Evolutionary conservation across 1,140 invertebrate species (phyloP), one percentile per base, ranked within the genome.

Genomic region (Tetraneura akinire): DNA sequence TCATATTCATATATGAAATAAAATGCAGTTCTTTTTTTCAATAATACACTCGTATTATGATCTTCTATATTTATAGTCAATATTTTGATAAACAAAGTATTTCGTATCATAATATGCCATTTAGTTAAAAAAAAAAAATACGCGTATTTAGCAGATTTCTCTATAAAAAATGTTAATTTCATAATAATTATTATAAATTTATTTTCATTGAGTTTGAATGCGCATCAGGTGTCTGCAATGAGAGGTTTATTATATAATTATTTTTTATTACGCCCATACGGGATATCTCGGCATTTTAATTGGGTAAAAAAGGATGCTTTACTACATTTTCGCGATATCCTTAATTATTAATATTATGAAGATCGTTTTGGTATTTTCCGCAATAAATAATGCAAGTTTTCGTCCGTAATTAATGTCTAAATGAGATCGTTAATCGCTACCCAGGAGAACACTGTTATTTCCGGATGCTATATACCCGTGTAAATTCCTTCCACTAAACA

Each of bases 301-400:
- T 78, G 74, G 74, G 53, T 26, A 37, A 78, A n/a, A 78, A 78
- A 42, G 42, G 74, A 78, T 45, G 37, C 74, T 45, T 37, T 60
- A 78, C 32, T 45, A 57, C 13, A 42, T 78, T 78, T 60, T 21
- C 45, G 74, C 53, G 29, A 78, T 62, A 78, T 32, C 74, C 74
- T 78, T 78, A 78, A 78, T 78, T 78, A 78, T 78, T 55, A 62
- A 78, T 55, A 62, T 37, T 78, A 78, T 78, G 74, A 62, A 78
- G 74, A 62, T 37, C 74, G 42, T 47, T 78, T 60, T 57, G 42
- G 74, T 78, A 47, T 78, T 76, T 78, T 78, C 11, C 37, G 10
- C 23, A 37, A 62, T 78, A 78, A 78, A 78, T 57, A 60, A 78
- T 78, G 55, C 29, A 62, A 78, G 53, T 78, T 78, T 78, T 45